Evolutionary conservation across 2,888 invertebrate genomes (phyloP).

Genomic region (Deilephila porcellus): DNA sequence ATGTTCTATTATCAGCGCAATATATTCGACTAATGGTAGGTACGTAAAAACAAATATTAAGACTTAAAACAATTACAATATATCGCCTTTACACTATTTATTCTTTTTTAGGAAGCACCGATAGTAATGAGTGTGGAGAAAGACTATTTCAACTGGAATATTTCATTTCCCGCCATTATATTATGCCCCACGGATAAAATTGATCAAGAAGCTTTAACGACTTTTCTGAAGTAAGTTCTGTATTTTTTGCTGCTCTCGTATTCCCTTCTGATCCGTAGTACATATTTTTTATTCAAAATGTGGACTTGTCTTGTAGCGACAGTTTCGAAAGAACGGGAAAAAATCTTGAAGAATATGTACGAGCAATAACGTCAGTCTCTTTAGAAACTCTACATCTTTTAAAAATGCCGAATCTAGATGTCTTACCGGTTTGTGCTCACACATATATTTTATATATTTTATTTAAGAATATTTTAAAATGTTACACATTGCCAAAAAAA

Average conservation of each 20-base stretch:
- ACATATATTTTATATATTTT: not conserved
- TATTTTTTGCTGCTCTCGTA: not conserved
- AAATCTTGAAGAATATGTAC: conserved; percentile 53
- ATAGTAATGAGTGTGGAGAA: conserved; percentile 89
- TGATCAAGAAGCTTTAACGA: conserved; percentile 64
- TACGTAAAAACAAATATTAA: conserved; percentile 52
- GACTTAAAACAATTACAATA: not conserved
- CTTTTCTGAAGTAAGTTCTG: conserved; percentile 59
- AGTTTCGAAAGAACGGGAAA: conserved; percentile 49
- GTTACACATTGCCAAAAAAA: not conserved
- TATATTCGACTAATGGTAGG: conserved; percentile 68
- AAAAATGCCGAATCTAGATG: conserved; percentile 45
- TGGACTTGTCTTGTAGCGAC: conserved; percentile 46
- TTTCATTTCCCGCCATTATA: conserved; percentile 87
- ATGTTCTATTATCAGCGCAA: conserved; percentile 60
- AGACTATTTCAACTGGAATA: conserved; percentile 88
- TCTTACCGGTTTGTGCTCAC: not conserved
- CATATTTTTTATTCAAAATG: not conserved
- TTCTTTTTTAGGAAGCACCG: conserved; percentile 82
- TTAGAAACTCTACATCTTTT: conserved; percentile 56
- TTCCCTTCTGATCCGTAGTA: not conserved
- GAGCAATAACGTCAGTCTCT: conserved; percentile 54
- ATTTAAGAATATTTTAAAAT: not conserved
- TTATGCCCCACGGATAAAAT: conserved; percentile 86
- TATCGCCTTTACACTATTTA: not conserved